Conservation (phyloP, 2,113 vertebrate genomes). For the Corythornis vintsioides region DNA sequence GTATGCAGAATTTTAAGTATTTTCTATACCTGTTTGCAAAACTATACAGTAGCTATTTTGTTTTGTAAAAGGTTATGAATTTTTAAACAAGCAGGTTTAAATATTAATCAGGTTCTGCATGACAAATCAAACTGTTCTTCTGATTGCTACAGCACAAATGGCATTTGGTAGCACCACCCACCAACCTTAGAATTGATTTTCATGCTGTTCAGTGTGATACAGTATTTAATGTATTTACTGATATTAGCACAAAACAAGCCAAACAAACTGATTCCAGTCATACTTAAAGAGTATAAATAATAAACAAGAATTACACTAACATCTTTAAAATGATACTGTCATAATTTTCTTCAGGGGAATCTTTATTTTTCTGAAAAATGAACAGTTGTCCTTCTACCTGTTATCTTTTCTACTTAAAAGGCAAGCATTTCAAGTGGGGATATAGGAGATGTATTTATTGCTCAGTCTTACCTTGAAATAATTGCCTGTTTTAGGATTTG, state of each 20-base stretch:
- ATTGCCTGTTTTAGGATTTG: background rate
- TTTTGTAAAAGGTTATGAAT: background rate
- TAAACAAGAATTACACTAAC: background rate
- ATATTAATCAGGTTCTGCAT: background rate
- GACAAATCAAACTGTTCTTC: background rate
- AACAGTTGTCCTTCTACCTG: background rate
- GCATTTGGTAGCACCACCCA: background rate
- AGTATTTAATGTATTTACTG: background rate
- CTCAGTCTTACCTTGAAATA: background rate
- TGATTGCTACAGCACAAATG: slow-evolving; percentile 2
- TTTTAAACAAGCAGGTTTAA: slow-evolving; percentile 2
- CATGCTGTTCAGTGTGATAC: background rate
- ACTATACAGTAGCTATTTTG: slow-evolving; percentile 2
- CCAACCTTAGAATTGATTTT: background rate
- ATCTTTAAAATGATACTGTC: background rate
- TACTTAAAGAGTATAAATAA: background rate
- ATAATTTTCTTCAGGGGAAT: background rate
- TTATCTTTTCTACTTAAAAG: background rate
- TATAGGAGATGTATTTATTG: background rate
- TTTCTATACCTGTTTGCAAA: slow-evolving; percentile 34
- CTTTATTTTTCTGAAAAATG: background rate
- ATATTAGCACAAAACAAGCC: background rate
- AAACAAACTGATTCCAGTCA: background rate
- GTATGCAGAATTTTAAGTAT: slow-evolving; percentile 38
- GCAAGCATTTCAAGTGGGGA: background rate